These are phyloP conservation scores for Pocillopora damicornis DNA, from an alignment of 64 coral and sea anemone species.

Conservation along the genomic window DNA sequence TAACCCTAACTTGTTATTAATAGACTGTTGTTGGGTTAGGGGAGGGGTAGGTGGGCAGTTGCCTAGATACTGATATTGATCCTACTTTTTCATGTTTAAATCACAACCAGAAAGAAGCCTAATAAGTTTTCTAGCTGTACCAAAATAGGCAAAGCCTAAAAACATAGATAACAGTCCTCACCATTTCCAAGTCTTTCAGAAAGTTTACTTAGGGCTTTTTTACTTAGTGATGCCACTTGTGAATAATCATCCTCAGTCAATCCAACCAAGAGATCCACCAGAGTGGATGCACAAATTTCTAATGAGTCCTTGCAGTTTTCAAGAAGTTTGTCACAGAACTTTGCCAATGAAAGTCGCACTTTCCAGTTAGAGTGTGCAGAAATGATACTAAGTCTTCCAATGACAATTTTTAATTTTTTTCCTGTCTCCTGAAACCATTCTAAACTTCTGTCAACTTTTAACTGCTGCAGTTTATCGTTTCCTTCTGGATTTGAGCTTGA, in stretches of 20 bases:
- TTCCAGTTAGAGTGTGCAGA: conserved; percentile 75
- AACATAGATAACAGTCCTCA: conserved; percentile 22
- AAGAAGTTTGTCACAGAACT: conserved; percentile 65
- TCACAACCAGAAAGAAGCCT: too few relatives aligned
- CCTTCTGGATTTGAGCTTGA: conserved; percentile 26
- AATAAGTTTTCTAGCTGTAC: too few relatives aligned
- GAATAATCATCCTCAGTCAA: conserved; percentile 68
- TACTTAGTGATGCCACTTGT: conserved; percentile 68
- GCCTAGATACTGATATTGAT: too few relatives aligned
- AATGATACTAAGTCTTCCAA: conserved; percentile 44
- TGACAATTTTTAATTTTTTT: conserved; percentile 71
- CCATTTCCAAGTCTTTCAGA: conserved; percentile 53
- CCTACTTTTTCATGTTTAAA: too few relatives aligned
- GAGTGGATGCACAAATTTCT: conserved; percentile 43
- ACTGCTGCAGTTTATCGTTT: conserved; percentile 15
- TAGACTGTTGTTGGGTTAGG: too few relatives aligned
- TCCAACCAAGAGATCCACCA: conserved; percentile 75
- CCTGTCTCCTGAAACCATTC: conserved; percentile 69
- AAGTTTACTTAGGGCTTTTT: conserved; percentile 47
- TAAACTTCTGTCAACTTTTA: conserved; percentile 36
- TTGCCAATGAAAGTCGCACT: conserved; percentile 62
- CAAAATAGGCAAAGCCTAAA: too few relatives aligned
- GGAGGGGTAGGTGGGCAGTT: too few relatives aligned
- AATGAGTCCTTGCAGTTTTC: conserved; percentile 68
- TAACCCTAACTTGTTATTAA: too few relatives aligned